Evolutionary conservation across 2,888 invertebrate genomes (phyloP).

Genomic region (Odontocolon sp.): DNA sequence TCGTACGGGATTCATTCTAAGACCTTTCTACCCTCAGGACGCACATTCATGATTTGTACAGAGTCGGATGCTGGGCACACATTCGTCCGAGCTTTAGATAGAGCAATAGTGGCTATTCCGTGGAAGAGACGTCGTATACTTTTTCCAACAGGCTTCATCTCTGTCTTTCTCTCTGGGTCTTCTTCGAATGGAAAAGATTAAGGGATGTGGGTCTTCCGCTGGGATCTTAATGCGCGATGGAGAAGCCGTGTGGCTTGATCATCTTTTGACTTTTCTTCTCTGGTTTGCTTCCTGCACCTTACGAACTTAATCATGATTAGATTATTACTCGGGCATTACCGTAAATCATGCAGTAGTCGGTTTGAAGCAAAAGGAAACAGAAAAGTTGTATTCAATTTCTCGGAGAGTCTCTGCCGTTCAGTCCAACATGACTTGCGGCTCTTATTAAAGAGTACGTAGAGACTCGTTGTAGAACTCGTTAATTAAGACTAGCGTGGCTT

Average conservation of each 20-base stretch:
- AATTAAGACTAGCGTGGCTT: slow-evolving; percentile 53
- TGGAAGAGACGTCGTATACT: slow-evolving; percentile 37
- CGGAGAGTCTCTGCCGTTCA: slow-evolving; percentile 1
- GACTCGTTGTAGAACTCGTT: slow-evolving; percentile 21
- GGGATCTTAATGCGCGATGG: slow-evolving; percentile 3
- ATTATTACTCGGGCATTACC: slow-evolving; percentile 19
- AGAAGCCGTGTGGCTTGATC: slow-evolving; percentile 7
- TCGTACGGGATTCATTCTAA: slow-evolving; percentile 13
- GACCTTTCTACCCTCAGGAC: slow-evolving; percentile 16
- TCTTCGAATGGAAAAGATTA: slow-evolving; percentile 7
- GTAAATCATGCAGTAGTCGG: slow-evolving; percentile 2
- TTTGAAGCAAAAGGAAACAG: not conserved
- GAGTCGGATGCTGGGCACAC: not conserved
- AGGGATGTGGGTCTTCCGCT: not conserved
- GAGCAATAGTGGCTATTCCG: slow-evolving; percentile 40
- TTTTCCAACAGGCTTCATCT: slow-evolving; percentile 1
- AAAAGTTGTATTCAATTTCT: slow-evolving; percentile 13
- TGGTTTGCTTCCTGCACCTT: not conserved
- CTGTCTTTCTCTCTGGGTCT: not conserved
- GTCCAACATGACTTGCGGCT: slow-evolving; percentile 7
- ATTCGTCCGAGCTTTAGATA: slow-evolving; percentile 19
- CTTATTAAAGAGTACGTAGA: slow-evolving; percentile 17
- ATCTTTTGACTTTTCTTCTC: not conserved
- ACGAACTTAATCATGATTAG: slow-evolving; percentile 11
- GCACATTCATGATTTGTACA: not conserved